Base-by-base conservation (phyloP, 2,797 vertebrate species). In the Brachymystax lenok region DNA sequence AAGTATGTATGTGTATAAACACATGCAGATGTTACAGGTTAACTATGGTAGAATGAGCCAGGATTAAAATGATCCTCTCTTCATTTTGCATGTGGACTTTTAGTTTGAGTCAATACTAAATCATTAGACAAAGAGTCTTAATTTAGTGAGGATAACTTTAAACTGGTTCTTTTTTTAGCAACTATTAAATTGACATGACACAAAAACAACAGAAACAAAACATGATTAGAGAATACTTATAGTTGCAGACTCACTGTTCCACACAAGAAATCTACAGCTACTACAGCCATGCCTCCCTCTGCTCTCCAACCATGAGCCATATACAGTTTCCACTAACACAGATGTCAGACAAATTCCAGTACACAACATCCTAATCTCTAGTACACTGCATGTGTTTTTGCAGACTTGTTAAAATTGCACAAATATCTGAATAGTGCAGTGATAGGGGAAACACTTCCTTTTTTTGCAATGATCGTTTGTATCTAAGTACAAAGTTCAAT, bases 1-100 rank as follows among this genome's bases (percentile, higher is more conserved):
- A 89, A 59, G 87, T 88, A 91, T 85, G 90, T 87, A 83, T 92
- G 92, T 92, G 84, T 88, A 92, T 89, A 90, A 92, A 92, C 51
- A 89, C 93, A 94, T 94, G 94, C 94, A 93, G 84, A 90, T 89
- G 91, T 87, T 88, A 59, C 85, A 91, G 86, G 68, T 80, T 85
- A 90, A 86, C 79, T 73, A 64, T 86, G 90, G 86, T 77, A 83
- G 88, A 83, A 84, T 82, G 85, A 88, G 80, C 59, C 76, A 76
- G 84, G 80, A 81, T 80, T 66, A 4, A 79, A 84, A 80, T 77
- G 51, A 17, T 46, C 59, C 79, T 52, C 83, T 54, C 83, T 69
- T 76, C 46, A 51, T 77, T 70, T 79, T 77, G 74, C 61, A 64
- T 80, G 74, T 82, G 70, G 83, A 84, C 74, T 77, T 76, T 72